phyloP scores from a whole-genome alignment of 92 coral and sea anemone species.

The Parazoanthus darwini region DNA sequence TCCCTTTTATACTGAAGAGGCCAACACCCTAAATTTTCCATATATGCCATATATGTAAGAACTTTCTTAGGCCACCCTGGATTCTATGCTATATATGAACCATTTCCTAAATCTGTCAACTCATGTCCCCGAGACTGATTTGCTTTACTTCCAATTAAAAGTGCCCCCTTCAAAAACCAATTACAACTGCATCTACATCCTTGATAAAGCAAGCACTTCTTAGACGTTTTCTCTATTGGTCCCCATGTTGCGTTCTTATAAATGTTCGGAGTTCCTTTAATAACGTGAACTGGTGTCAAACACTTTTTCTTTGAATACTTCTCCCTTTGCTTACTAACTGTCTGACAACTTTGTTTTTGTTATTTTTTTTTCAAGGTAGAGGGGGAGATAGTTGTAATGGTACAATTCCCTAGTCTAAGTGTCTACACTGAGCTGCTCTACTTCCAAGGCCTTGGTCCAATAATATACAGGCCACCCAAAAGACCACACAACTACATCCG shows the following conservation, averaged over 20 bases:
- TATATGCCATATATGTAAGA: no score
- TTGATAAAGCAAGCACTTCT: slow-evolving; percentile 59
- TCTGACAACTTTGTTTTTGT: background rate
- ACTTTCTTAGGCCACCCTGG: no score
- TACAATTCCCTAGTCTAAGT: background rate
- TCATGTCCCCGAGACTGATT: background rate
- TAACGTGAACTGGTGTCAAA: no score
- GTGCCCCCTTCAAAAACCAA: no score
- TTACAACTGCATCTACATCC: background rate
- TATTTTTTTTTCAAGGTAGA: no score
- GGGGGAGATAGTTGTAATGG: background rate
- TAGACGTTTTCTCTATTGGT: slow-evolving; percentile 1
- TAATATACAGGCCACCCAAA: background rate
- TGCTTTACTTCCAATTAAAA: background rate
- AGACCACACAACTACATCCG: background rate
- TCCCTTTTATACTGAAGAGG: no score
- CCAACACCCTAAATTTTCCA: no score
- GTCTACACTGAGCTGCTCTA: no score
- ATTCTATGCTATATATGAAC: no score
- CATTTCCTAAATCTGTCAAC: no score
- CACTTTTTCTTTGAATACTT: no score
- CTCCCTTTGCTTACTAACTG: background rate
- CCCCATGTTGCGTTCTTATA: slow-evolving; percentile 19
- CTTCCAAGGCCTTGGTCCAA: background rate
- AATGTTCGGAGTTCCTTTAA: no score